A percentile compares a stretch with the other conserved stretches of the same genome.
Conservation (phyloP, 1,140 invertebrate genomes). For the Solen grandis region DNA sequence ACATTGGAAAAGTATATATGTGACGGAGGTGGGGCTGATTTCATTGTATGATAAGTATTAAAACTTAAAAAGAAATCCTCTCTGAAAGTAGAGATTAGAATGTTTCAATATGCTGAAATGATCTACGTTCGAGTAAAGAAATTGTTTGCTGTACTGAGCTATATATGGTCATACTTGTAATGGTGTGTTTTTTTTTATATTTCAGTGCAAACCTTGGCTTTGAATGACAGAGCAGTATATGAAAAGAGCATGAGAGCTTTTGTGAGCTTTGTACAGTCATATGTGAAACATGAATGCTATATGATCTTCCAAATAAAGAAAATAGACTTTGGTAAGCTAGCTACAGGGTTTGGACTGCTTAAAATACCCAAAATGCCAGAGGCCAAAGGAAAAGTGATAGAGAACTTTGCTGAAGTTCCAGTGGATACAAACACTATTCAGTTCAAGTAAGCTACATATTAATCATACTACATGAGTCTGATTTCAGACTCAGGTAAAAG, state of each 20-base stretch:
- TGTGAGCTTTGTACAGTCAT: slow-evolving; percentile 96
- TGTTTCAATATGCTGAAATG: no score
- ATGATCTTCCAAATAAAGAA: slow-evolving; percentile 94
- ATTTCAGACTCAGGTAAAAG: no score
- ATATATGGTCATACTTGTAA: no score
- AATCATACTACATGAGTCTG: neutral
- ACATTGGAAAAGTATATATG: no score
- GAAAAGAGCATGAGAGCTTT: slow-evolving; percentile 96
- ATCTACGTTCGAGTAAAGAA: no score
- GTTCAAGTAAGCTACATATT: slow-evolving; percentile 84
- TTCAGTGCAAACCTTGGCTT: slow-evolving; percentile 65
- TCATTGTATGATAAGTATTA: no score
- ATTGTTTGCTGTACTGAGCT: no score
- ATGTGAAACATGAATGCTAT: slow-evolving; percentile 97
- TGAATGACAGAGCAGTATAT: slow-evolving; percentile 85
- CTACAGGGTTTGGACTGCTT: slow-evolving; percentile 93
- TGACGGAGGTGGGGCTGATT: no score
- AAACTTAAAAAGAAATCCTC: no score
- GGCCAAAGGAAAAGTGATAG: slow-evolving; percentile 84
- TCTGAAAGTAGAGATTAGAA: no score
- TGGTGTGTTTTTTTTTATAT: no score
- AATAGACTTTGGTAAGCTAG: slow-evolving; percentile 92
- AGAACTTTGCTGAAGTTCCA: slow-evolving; percentile 85
- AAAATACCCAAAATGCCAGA: slow-evolving; percentile 97
- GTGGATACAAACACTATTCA: slow-evolving; percentile 89